Evolutionary conservation across 2,888 invertebrate species (phyloP), one percentile per base, ranked within the genome.

Genomic region (Margaritifera margaritifera): DNA sequence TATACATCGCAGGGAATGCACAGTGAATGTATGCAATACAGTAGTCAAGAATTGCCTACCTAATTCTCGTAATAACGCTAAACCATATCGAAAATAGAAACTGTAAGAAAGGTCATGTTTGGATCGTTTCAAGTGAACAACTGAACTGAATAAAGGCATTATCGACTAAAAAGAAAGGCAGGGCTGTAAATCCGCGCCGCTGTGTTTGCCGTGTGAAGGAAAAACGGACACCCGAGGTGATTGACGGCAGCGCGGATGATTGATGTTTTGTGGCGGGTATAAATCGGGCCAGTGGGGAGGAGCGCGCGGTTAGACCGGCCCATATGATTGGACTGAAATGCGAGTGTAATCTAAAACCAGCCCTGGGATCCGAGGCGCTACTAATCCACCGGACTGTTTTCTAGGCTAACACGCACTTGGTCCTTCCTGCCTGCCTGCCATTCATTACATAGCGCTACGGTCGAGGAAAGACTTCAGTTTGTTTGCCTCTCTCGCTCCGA

Each of bases 201-300:
- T 51, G 64, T 63, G 56, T 54, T 42, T 42, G 15, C 42, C 15
- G 42, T 42, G 42, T 42, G 15, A 42, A 42, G 54, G 70, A 68
- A 75, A 80, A 80, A 79, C 80, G 82, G 82, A 82, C 81, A 84
- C 75, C 72, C 61, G 68, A 25, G 31, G 64, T 85, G 85, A 85
- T 85, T 85, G 85, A 81, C 85, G 84, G 78, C 67, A 73, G 70
- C 67, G 72, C 77, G 77, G 71, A 71, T 83, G 82, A 84, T 83
- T 84, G 82, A 84, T 84, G 78, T 74, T 66, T 72, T 52, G 60
- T 59, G 65, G 70, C 68, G 68, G 74, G 74, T 74, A 71, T 69
- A 69, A 68, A 71, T 69, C 68, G 74, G 72, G 72, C 73, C 66
- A 75, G 74, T 67, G 69, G 74, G 83, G 84, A 81, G 81, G 81